Evolutionary conservation across 2,113 vertebrate genomes (phyloP), one percentile per base, ranked within the genome.

Genomic region (Tautogolabrus adspersus): DNA sequence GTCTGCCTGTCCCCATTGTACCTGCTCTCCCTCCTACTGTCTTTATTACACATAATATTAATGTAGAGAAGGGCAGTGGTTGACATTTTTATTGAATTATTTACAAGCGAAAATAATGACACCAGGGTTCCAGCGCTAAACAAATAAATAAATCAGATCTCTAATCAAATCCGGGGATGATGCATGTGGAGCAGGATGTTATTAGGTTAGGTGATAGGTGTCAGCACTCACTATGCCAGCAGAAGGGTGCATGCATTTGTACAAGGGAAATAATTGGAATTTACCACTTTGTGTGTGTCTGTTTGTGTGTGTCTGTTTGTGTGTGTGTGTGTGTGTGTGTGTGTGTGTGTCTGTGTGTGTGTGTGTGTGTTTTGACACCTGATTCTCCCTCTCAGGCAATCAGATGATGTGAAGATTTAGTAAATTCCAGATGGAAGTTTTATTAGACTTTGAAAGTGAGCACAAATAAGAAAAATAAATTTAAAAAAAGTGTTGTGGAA

Each of bases 21-120:
- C 75, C 83, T 84, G 77, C 82, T 59, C 82, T 59, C 72, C 75
- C 63, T 64, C 82, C 82, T 68, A 87, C 89, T 84, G 54, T 82
- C 77, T 89, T 87, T 90, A 91, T 88, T 89, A 92, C 88, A 92
- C 89, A 73, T 88, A 87, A 89, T 91, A 92, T 87, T 88, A 93
- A 94, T 90, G 84, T 88, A 83, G 77, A 83, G 72, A 63, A 73
- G 79, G 77, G 74, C 51, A 62, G 71, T 26, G 66, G 83, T 65
- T 94, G 91, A 91, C 92, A 86, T 87, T 93, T 94, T 93, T 93
- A 94, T 94, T 94, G 88, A 89, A 93, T 95, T 94, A 93, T 93
- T 93, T 93, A 92, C 92, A 92, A 88, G 89, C 83, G 83, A 90
- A 92, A 93, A 94, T 93, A 92, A 95, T 93, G 93, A 94, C 86